Percentiles rank a stretch among this genome's conserved stretches.
Evolutionary conservation across 1,140 invertebrate species (phyloP).

Genomic region (Papilio machaon): DNA sequence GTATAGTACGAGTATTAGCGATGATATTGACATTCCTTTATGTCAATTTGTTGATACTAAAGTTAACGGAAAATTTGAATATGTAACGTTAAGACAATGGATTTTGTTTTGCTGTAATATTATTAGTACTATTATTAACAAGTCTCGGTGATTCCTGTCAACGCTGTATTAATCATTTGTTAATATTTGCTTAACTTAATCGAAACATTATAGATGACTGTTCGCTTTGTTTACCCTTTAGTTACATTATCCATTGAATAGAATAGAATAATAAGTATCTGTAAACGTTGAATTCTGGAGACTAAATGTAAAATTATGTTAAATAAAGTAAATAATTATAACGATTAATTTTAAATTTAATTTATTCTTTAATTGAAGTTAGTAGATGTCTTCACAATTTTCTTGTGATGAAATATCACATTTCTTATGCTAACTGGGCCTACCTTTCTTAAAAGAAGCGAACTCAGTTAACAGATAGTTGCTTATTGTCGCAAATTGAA

Average conservation of each 20-base stretch:
- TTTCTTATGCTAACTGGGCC: not conserved
- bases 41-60: not conserved
- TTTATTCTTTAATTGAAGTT: not conserved
- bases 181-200: conserved; percentile 65
- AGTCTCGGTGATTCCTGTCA: conserved; percentile 49
- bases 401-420: not conserved
- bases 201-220: conserved; percentile 56
- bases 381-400: not conserved
- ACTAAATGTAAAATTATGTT: not conserved
- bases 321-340: not conserved
- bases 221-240: conserved; percentile 35
- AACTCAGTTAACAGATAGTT: not conserved
- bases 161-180: conserved; percentile 55
- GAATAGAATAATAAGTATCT: not conserved
- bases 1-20: no score
- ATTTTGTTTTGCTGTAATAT: conserved; percentile 49
- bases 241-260: not conserved
- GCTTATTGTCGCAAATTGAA: conserved; percentile 19
- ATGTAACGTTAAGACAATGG: conserved; percentile 40
- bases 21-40: not conserved
- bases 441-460: not conserved
- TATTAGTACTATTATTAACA: conserved; percentile 46
- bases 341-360: no score
- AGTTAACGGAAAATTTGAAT: not conserved
- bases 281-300: not conserved